These are phyloP conservation scores for Drosophila prostipennis DNA, from an alignment of 2,888 invertebrate genomes.

Conservation along the genomic window DNA sequence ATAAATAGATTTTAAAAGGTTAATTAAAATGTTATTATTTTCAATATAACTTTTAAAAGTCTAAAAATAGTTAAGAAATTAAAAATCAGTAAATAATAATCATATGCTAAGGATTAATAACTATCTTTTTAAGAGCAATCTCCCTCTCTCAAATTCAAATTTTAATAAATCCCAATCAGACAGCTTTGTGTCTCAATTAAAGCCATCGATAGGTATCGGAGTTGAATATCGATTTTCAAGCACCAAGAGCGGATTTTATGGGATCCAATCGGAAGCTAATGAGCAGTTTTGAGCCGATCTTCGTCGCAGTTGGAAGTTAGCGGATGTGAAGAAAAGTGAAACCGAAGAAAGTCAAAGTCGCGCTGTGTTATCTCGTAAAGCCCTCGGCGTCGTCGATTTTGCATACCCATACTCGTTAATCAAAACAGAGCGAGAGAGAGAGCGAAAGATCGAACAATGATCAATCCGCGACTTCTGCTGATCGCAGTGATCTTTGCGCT, in stretches of 20 bases:
- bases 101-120: too few species aligned
- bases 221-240: constrained; percentile 1
- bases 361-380: constrained; percentile 24
- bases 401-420: constrained; percentile 32
- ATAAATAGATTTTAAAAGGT: too few species aligned
- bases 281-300: constrained; percentile 13
- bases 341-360: constrained; percentile 19
- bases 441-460: constrained; percentile 36
- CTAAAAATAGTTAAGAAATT: too few species aligned
- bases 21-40: too few species aligned
- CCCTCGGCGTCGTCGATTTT: constrained; percentile 27
- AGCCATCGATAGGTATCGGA: neutral
- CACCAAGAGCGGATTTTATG: neutral
- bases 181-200: too few species aligned
- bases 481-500: constrained; percentile 32
- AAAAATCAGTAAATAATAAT: too few species aligned
- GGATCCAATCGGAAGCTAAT: constrained; percentile 4
- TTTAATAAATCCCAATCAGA: too few species aligned
- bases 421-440: constrained; percentile 2
- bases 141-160: too few species aligned
- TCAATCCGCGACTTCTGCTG: constrained; percentile 31
- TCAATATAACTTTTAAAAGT: too few species aligned
- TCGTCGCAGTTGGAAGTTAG: constrained; percentile 3
- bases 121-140: too few species aligned
- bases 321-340: constrained; percentile 5